Evolutionary conservation across 2,113 vertebrate genomes (phyloP).

Genomic region (Larimichthys crocea): DNA sequence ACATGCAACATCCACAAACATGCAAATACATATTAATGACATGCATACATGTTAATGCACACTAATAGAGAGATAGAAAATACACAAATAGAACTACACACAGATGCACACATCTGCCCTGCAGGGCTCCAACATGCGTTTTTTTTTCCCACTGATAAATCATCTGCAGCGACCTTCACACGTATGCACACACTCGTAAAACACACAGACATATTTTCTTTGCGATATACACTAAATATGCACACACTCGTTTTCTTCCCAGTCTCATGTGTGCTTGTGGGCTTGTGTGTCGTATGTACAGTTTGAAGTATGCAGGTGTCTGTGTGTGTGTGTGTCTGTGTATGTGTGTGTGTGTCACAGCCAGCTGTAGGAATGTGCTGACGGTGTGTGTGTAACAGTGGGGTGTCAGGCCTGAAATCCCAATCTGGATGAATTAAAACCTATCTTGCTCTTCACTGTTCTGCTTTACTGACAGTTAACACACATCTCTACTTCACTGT

Average conservation of each 20-base stretch:
- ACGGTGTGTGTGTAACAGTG: slow-evolving; percentile 63
- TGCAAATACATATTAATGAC: not conserved
- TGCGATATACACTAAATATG: slow-evolving; percentile 53
- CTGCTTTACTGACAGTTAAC: slow-evolving; percentile 47
- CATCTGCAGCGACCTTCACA: slow-evolving; percentile 42
- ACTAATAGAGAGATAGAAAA: not conserved
- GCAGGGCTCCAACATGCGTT: slow-evolving; percentile 20
- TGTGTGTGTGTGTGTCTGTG: slow-evolving; percentile 24
- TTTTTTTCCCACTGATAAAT: slow-evolving; percentile 53
- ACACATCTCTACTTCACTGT: slow-evolving; percentile 20
- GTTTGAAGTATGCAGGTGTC: slow-evolving; percentile 6
- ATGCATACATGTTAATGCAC: not conserved
- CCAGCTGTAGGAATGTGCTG: slow-evolving; percentile 67
- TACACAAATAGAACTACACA: slow-evolving; percentile 3
- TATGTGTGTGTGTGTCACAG: slow-evolving; percentile 13
- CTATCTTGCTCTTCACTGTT: slow-evolving; percentile 37
- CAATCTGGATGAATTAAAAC: slow-evolving; percentile 67
- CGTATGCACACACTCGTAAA: slow-evolving; percentile 20
- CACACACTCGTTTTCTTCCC: slow-evolving; percentile 35
- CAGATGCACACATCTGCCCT: slow-evolving; percentile 17
- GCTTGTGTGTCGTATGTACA: slow-evolving; percentile 35
- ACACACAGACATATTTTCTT: slow-evolving; percentile 49
- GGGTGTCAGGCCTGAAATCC: slow-evolving; percentile 63
- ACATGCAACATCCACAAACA: not conserved
- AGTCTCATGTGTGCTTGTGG: slow-evolving; percentile 4